These are phyloP conservation scores for Hemichromis elongatus DNA, from an alignment of 2,113 vertebrate species.

Conservation along the genomic window DNA sequence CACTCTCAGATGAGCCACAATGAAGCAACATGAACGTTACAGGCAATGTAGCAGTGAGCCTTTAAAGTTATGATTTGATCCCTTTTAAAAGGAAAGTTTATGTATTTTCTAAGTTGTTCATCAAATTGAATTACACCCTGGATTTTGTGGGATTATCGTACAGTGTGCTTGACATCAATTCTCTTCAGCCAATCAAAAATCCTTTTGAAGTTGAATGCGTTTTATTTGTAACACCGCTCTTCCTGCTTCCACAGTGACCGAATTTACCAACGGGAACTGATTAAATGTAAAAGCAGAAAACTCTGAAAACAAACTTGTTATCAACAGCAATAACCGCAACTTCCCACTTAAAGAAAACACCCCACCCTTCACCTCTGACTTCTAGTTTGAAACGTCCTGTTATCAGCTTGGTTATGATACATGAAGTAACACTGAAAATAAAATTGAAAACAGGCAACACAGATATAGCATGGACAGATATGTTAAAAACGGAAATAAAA, in stretches of 20 bases:
- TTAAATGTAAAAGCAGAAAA: neutral
- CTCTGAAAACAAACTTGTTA: neutral
- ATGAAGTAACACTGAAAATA: slow-evolving; percentile 43
- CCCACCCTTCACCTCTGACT: neutral
- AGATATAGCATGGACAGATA: slow-evolving; percentile 31
- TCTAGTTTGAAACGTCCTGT: neutral
- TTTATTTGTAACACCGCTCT: slow-evolving; percentile 9
- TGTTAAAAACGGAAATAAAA: slow-evolving; percentile 18
- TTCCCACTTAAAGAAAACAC: slow-evolving; percentile 15
- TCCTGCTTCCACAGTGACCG: slow-evolving; percentile 5
- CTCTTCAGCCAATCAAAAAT: neutral
- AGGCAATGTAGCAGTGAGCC: neutral
- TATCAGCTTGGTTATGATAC: slow-evolving; percentile 16
- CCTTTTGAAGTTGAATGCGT: neutral
- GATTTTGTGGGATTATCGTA: neutral
- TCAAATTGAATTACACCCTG: neutral
- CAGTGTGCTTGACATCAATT: neutral
- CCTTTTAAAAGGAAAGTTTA: neutral
- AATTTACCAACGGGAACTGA: neutral
- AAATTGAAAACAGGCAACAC: slow-evolving; percentile 39
- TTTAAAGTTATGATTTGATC: neutral
- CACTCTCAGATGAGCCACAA: slow-evolving; percentile 12
- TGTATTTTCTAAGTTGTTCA: neutral
- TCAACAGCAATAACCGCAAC: neutral
- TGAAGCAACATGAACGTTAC: slow-evolving; percentile 15